Conservation (phyloP, 2,113 vertebrate genomes). For the Cyprinodon tularosa region DNA sequence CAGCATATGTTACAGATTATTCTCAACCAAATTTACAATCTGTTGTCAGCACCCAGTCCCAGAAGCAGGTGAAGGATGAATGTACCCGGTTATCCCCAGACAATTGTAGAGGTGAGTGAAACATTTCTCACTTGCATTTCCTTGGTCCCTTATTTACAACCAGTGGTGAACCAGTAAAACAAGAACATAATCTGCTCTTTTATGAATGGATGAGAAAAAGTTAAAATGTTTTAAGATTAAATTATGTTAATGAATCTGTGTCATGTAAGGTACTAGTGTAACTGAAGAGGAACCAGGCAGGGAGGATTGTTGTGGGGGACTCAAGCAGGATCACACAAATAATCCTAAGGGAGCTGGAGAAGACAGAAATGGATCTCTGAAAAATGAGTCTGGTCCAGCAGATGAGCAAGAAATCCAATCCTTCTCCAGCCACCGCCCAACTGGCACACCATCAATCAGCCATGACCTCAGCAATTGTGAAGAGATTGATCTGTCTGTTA, state of each 20-base stretch:
- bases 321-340: slow-evolving; percentile 32
- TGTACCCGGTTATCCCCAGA: slow-evolving; percentile 47
- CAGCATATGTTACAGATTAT: slow-evolving; percentile 43
- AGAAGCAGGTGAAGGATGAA: slow-evolving; percentile 50
- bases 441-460: slow-evolving; percentile 61
- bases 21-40: slow-evolving; percentile 24
- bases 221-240: not conserved
- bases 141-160: not conserved
- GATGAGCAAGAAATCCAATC: slow-evolving; percentile 76
- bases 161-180: not conserved
- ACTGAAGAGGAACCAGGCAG: slow-evolving; percentile 64
- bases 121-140: not conserved
- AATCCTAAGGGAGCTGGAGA: slow-evolving; percentile 48
- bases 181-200: not conserved
- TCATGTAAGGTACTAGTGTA: slow-evolving; percentile 47
- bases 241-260: slow-evolving; percentile 8
- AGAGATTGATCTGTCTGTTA: slow-evolving; percentile 67
- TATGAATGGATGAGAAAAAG: not conserved
- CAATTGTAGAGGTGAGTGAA: slow-evolving; percentile 65
- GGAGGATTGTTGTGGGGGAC: slow-evolving; percentile 45
- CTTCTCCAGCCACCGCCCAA: slow-evolving; percentile 49
- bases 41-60: slow-evolving; percentile 27
- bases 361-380: slow-evolving; percentile 54
- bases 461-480: slow-evolving; percentile 78
- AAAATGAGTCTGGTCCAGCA: slow-evolving; percentile 67